phyloP scores from a whole-genome alignment of 2,113 vertebrate species.

The Propithecus coquereli region DNA sequence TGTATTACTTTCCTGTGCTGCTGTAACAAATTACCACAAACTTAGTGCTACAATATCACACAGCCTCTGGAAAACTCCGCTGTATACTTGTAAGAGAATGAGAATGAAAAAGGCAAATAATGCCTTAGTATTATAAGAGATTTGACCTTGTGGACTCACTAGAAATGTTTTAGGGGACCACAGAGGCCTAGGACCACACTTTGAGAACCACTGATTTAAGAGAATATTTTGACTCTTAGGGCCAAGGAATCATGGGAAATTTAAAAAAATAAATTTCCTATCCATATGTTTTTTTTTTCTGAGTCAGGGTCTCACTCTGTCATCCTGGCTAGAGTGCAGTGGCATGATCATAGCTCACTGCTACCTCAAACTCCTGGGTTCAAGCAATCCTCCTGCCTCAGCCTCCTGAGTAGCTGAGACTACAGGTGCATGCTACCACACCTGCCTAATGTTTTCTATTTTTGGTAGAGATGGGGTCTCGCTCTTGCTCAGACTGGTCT shows the following conservation, averaged over 20 bases:
- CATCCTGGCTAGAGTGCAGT: too few species aligned
- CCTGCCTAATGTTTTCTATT: too few species aligned
- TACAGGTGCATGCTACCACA: too few species aligned
- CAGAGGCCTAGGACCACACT: neutral
- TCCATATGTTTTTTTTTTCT: neutral
- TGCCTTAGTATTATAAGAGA: neutral
- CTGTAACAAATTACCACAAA: neutral
- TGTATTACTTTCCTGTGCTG: neutral
- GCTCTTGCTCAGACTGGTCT: too few species aligned
- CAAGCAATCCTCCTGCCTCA: too few species aligned
- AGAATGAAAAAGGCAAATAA: neutral
- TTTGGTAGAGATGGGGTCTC: too few species aligned
- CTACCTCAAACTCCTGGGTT: too few species aligned
- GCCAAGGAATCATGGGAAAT: neutral
- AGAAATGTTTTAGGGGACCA: neutral
- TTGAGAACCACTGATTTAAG: neutral
- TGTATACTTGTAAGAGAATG: neutral
- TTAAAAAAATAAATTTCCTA: neutral
- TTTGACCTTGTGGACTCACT: neutral
- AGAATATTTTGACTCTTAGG: neutral
- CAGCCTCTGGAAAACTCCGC: neutral
- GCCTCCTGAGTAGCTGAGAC: too few species aligned
- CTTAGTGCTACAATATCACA: neutral
- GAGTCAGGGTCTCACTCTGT: too few species aligned
- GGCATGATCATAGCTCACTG: too few species aligned